Evolutionary conservation across 2,113 vertebrate genomes (phyloP).

Genomic region (Pelusios castaneus): DNA sequence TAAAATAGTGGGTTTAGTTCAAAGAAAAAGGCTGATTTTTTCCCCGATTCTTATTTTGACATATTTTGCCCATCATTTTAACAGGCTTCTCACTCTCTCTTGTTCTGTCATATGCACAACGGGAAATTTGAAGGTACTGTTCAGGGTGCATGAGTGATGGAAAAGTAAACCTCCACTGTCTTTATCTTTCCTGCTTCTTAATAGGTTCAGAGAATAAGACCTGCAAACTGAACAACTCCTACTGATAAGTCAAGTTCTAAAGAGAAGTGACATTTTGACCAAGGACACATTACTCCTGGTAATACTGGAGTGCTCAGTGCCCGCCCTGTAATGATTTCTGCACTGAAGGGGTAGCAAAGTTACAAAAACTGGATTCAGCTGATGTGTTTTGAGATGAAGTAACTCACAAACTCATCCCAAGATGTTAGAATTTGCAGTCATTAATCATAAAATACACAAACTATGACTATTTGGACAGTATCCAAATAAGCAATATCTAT

Average conservation of each 20-base stretch:
- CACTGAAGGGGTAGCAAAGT: background rate
- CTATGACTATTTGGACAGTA: background rate
- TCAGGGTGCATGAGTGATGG: background rate
- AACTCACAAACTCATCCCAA: background rate
- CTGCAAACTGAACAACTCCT: background rate
- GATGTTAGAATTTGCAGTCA: background rate
- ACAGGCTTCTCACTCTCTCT: background rate
- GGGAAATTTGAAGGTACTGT: background rate
- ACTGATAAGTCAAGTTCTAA: background rate
- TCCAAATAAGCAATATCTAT: background rate
- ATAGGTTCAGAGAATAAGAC: background rate
- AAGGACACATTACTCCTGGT: background rate
- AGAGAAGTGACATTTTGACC: constrained; percentile 3
- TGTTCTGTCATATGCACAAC: background rate
- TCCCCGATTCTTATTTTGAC: background rate
- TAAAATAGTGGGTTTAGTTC: background rate
- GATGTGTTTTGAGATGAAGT: background rate
- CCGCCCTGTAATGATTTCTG: background rate
- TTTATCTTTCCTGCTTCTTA: background rate
- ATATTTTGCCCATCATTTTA: background rate
- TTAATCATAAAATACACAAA: background rate
- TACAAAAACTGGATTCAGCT: background rate
- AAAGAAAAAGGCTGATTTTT: background rate
- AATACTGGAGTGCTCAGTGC: background rate
- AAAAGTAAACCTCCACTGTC: background rate